phyloP scores from a whole-genome alignment of 2,888 invertebrate species.

The Eupeodes luniger region DNA sequence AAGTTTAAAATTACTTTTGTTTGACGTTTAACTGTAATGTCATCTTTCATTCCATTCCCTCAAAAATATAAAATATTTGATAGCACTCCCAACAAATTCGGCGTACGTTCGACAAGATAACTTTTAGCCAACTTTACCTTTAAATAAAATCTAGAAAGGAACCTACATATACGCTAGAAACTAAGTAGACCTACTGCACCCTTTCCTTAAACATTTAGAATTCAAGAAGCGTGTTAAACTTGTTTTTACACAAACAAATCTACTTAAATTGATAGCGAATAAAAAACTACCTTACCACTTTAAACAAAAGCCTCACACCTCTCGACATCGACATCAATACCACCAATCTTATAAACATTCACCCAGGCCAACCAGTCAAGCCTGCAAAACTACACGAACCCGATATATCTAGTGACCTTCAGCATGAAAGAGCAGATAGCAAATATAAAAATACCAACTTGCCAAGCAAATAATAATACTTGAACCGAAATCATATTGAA shows the following conservation, averaged over 20 bases:
- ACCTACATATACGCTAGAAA: too few species aligned
- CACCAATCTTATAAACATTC: conserved; percentile 47
- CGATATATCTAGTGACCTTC: conserved; percentile 36
- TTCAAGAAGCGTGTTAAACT: conserved; percentile 11
- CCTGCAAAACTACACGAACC: conserved; percentile 56
- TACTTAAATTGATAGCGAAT: not conserved
- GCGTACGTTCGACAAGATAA: too few species aligned
- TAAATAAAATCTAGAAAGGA: too few species aligned
- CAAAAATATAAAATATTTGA: too few species aligned
- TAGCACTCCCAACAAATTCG: too few species aligned
- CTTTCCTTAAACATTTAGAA: not conserved
- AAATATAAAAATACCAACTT: conserved; percentile 22
- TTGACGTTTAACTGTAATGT: too few species aligned
- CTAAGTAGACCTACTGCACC: not conserved
- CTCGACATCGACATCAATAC: conserved; percentile 16
- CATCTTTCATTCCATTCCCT: too few species aligned
- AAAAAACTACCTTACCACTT: conserved; percentile 17
- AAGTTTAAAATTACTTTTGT: too few species aligned
- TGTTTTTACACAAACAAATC: conserved; percentile 9
- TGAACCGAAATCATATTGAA: conserved; percentile 39
- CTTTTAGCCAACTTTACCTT: too few species aligned
- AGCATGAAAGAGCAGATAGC: not conserved
- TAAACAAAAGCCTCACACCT: conserved; percentile 28
- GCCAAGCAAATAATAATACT: conserved; percentile 46
- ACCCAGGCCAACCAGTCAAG: conserved; percentile 38